phyloP scores from a whole-genome alignment of 1,140 invertebrate genomes.

The Conus ventricosus region DNA sequence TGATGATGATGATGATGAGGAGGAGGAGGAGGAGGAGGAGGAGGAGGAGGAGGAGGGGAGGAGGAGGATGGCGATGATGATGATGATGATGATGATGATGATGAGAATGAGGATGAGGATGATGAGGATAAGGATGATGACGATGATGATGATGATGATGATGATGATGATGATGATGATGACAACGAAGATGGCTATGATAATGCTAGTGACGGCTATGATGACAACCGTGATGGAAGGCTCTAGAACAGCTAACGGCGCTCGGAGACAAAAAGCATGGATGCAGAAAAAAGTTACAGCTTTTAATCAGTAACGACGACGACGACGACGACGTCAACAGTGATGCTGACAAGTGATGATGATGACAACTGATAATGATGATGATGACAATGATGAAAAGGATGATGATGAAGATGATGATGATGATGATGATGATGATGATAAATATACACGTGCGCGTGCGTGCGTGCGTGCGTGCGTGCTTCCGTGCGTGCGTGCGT shows the following conservation, averaged over 20 bases:
- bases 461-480: too few species aligned
- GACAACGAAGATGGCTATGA: not conserved
- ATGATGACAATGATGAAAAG: too few species aligned
- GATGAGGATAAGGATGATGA: not conserved
- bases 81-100: constrained; percentile 8
- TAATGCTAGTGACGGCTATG: not conserved
- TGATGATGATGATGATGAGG: not conserved
- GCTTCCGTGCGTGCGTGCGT: too few species aligned
- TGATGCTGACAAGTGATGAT: too few species aligned
- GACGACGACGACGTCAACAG: not conserved
- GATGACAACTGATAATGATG: too few species aligned
- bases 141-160: constrained; percentile 28
- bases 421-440: too few species aligned
- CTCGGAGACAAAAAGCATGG: not conserved
- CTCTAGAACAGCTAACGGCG: not conserved
- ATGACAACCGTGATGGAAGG: not conserved
- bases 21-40: not conserved
- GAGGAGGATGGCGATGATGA: not conserved
- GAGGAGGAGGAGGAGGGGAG: not conserved
- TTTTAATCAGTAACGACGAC: not conserved
- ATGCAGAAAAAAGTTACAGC: not conserved
- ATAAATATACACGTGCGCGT: too few species aligned
- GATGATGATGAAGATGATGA: too few species aligned
- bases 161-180: not conserved
- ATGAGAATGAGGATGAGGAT: not conserved